Conservation (phyloP, 1,140 invertebrate species). For the Araneus ventricosus region DNA sequence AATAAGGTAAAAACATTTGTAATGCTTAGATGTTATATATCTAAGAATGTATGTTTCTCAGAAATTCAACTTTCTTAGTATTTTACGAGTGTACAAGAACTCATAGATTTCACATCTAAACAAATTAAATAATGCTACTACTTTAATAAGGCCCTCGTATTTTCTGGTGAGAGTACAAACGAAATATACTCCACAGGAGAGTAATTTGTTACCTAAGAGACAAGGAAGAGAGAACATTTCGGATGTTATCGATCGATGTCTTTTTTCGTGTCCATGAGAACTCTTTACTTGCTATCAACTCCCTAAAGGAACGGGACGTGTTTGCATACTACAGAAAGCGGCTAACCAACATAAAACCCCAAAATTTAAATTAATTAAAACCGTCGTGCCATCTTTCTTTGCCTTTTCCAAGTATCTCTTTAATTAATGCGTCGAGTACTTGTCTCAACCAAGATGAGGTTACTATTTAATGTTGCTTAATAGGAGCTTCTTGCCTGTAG, state of each 20-base stretch:
- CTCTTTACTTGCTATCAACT: not conserved
- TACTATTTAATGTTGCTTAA: not conserved
- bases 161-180: not conserved
- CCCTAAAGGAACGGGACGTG: not conserved
- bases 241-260: not conserved
- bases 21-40: not conserved
- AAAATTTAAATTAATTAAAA: conserved; percentile 12
- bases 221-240: not conserved
- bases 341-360: not conserved
- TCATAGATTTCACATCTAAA: not conserved
- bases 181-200: not conserved
- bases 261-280: not conserved
- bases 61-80: not conserved
- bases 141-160: not conserved
- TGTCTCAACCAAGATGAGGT: not conserved
- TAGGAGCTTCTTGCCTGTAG: not conserved
- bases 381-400: not conserved
- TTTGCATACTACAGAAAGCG: not conserved
- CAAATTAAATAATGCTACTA: not conserved
- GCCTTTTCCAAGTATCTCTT: not conserved
- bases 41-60: not conserved
- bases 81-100: not conserved
- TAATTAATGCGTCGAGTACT: not conserved
- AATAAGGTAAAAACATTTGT: not conserved
- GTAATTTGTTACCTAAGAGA: conserved; percentile 11